A percentile compares a stretch with the other conserved stretches of the same genome.
Evolutionary conservation across 2,113 vertebrate genomes (phyloP).

Genomic region (Emberiza fucata): DNA sequence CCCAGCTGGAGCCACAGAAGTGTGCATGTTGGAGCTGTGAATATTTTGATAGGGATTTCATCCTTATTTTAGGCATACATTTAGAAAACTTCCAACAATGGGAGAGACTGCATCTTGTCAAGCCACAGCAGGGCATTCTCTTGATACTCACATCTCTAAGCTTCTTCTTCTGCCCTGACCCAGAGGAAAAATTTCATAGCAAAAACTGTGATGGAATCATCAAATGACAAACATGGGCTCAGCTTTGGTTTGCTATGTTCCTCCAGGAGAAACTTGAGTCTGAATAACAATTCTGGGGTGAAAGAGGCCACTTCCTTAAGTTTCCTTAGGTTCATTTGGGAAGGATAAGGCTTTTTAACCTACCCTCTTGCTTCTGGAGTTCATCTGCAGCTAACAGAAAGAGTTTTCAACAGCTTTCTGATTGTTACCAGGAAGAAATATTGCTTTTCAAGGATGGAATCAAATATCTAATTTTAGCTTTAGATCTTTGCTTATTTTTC

Average conservation of each 20-base stretch:
- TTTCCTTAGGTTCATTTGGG: neutral
- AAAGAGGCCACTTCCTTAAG: neutral
- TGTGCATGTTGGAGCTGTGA: neutral
- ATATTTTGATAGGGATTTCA: neutral
- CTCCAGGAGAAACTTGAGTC: neutral
- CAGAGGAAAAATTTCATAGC: neutral
- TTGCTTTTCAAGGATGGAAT: neutral
- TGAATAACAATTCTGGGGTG: neutral
- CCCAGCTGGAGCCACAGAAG: neutral
- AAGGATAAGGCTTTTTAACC: neutral
- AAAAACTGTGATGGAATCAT: neutral
- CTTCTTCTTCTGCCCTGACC: neutral
- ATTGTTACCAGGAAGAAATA: neutral
- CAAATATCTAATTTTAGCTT: neutral
- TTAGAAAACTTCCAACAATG: neutral
- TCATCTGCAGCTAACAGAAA: neutral
- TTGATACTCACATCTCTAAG: neutral
- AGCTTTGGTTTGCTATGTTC: neutral
- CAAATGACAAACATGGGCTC: neutral
- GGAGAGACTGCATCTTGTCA: neutral
- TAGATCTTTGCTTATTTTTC: neutral
- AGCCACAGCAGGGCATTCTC: neutral
- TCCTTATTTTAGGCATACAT: neutral
- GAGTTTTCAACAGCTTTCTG: neutral
- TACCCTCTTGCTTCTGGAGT: neutral